Conservation (phyloP, 2,888 invertebrate species). For the Stenodema calcarata region DNA sequence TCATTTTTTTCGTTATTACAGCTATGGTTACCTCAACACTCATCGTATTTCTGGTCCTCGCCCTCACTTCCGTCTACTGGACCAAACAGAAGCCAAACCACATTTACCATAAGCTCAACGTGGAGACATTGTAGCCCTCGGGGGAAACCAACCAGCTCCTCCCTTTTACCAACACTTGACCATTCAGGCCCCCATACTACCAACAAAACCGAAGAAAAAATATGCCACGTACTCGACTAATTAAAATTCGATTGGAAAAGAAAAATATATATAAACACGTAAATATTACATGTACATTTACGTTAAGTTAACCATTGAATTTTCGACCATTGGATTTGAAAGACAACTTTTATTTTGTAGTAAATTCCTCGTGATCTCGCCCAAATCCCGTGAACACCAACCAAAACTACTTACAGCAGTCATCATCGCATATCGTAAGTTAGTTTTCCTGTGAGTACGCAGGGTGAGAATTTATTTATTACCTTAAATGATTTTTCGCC, state of each 20-base stretch:
- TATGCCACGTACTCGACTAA: neutral
- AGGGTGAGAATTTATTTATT: no score
- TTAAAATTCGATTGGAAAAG: neutral
- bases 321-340: no score
- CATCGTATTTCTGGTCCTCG: slow-evolving; percentile 53
- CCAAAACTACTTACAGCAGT: no score
- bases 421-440: no score
- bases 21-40: slow-evolving; percentile 54
- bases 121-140: slow-evolving; percentile 51
- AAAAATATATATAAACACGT: no score
- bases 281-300: no score
- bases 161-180: neutral
- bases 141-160: neutral
- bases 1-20: slow-evolving; percentile 42
- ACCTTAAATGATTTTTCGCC: no score
- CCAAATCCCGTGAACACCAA: no score
- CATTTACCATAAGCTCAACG: slow-evolving; percentile 55
- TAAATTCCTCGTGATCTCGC: no score
- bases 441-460: no score
- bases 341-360: no score
- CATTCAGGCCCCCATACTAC: neutral
- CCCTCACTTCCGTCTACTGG: slow-evolving; percentile 54
- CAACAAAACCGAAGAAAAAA: neutral
- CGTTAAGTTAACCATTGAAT: no score
- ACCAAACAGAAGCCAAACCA: slow-evolving; percentile 51